These are phyloP conservation scores for Acestrorhynchus altus DNA, from an alignment of 2,797 vertebrate species.

Conservation along the genomic window DNA sequence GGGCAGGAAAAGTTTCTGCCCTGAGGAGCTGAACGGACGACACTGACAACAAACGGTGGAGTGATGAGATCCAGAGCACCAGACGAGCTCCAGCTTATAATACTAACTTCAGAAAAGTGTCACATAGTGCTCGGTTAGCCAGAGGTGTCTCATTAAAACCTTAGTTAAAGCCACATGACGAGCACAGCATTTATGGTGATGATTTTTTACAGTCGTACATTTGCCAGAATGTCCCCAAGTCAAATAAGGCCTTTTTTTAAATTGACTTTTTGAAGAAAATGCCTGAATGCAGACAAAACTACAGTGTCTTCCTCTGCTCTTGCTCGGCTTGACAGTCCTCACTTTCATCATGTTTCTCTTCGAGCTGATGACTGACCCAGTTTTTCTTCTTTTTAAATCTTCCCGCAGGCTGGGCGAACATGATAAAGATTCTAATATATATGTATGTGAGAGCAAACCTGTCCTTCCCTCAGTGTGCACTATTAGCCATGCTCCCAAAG, in stretches of 20 bases:
- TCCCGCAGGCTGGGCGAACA: conserved; percentile 48
- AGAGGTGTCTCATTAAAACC: conserved; percentile 23
- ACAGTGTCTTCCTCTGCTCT: conserved; percentile 37
- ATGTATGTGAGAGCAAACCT: conserved; percentile 28
- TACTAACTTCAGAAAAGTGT: background rate
- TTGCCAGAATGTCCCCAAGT: background rate
- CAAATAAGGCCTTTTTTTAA: background rate
- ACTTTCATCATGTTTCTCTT: conserved; percentile 37
- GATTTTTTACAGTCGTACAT: background rate
- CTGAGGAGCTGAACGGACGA: conserved; percentile 8
- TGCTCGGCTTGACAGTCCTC: conserved; percentile 30
- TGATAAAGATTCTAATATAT: conserved; percentile 57
- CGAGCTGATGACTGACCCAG: conserved; percentile 61
- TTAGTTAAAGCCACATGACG: conserved; percentile 14
- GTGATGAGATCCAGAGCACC: background rate
- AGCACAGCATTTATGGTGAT: background rate
- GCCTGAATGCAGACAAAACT: conserved; percentile 12
- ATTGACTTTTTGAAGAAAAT: conserved; percentile 9
- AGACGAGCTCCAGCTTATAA: conserved; percentile 13
- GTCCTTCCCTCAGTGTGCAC: conserved; percentile 9
- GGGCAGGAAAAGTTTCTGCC: conserved; percentile 5
- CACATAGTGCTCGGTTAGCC: background rate
- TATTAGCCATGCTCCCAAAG: conserved; percentile 23
- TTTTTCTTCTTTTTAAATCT: conserved; percentile 61
- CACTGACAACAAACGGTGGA: conserved; percentile 33